Evolutionary conservation across 2,113 vertebrate species (phyloP), one percentile per base, ranked within the genome.

Genomic region (Eretmochelys imbricata): DNA sequence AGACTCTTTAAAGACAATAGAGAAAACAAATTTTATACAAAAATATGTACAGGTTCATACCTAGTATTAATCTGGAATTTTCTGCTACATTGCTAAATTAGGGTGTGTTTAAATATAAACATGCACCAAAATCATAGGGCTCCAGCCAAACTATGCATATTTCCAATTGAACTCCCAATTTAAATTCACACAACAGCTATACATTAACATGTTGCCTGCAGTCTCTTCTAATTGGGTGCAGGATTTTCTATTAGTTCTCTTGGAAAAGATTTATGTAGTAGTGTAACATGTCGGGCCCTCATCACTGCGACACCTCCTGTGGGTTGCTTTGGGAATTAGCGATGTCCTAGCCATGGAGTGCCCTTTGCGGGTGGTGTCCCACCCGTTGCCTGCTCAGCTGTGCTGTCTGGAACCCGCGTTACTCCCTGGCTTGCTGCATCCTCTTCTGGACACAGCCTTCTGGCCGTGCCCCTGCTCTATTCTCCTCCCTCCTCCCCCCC

Each of bases 181-280:
- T 35, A 65, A 17, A 65, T 65, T 16, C 29, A 29, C 13, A 35
- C 59, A 65, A 65, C 57, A 65, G 59, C 31, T 65, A 65, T 65
- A 65, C 31, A 65, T 65, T 65, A 65, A 35, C 59, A 17, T 65
- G 0, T 80, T 17, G 4, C 2, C 46, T 89, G 35, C 69, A 72
- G 3, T 27, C 10, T 50, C 5, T 3, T 72, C n/a, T 62, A 35
- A 42, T 8, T 54, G 59, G 25, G 3, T 80, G 6, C 8, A 29
- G 31, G 5, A 20, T 78, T 46, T 90, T 89, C 49, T 85, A 3
- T 80, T 19, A 69, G 9, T 46, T 46, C 85, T 92, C 2, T 87
- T 80, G 7, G 5, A 4, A 10, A 3, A 1, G 0, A 5, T 65
- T 89, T 65, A 14, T 65, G 62, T 65, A 65, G 22, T 48, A 54